These are phyloP conservation scores for Beaufortia kweichowensis DNA, from an alignment of 2,113 vertebrate species.

Conservation along the genomic window DNA sequence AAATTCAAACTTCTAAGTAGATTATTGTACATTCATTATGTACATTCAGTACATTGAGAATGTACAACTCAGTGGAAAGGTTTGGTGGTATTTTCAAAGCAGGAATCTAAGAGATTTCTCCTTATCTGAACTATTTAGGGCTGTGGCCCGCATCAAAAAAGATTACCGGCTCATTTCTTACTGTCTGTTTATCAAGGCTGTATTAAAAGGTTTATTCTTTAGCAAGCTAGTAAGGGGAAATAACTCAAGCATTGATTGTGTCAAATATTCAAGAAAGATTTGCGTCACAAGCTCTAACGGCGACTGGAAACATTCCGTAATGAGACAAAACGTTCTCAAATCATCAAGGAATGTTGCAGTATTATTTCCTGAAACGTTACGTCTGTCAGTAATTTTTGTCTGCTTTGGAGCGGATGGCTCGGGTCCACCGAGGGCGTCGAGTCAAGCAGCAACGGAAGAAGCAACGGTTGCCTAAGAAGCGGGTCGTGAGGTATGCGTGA, in stretches of 20 bases:
- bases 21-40: slow-evolving; percentile 24
- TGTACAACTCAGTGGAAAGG: slow-evolving; percentile 8
- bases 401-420: neutral
- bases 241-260: neutral
- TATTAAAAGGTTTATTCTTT: neutral
- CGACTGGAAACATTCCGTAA: slow-evolving; percentile 12
- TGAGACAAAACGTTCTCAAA: neutral
- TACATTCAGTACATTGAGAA: slow-evolving; percentile 26
- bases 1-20: neutral
- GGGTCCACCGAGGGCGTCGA: neutral
- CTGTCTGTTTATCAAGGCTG: slow-evolving; percentile 21
- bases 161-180: slow-evolving; percentile 21
- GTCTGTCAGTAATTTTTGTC: neutral
- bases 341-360: neutral
- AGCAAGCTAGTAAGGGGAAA: neutral
- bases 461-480: slow-evolving; percentile 16
- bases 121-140: slow-evolving; percentile 39
- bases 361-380: neutral
- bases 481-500: slow-evolving; percentile 35
- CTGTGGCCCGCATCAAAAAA: slow-evolving; percentile 5
- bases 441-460: slow-evolving; percentile 23
- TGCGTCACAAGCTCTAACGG: neutral
- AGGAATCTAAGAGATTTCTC: slow-evolving; percentile 17
- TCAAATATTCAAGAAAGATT: neutral
- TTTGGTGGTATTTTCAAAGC: neutral